These are phyloP conservation scores for Picathartes gymnocephalus DNA, from an alignment of 2,113 vertebrate species.

Conservation along the genomic window DNA sequence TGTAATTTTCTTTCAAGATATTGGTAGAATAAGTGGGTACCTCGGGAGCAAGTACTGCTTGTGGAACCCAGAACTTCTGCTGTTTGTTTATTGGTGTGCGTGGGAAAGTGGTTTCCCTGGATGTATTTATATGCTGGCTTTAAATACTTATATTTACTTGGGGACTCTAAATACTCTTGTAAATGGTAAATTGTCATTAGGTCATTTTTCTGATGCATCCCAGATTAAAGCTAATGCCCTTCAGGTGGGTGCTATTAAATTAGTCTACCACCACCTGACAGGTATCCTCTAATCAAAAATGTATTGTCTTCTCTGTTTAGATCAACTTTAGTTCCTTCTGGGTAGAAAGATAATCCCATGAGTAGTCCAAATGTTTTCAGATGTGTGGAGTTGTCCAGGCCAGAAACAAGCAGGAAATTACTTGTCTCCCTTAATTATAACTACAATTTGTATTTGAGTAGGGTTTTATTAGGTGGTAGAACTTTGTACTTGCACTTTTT, in stretches of 20 bases:
- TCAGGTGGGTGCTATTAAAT: conserved; percentile 40
- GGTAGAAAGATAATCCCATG: not conserved
- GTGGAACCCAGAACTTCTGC: not conserved
- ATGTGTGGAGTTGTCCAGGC: not conserved
- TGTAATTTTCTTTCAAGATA: conserved; percentile 34
- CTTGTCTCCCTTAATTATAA: not conserved
- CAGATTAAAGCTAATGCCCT: conserved; percentile 16
- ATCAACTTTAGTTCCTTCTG: not conserved
- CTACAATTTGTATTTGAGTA: not conserved
- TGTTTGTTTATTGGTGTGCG: not conserved
- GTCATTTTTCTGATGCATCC: not conserved
- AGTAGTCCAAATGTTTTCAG: not conserved
- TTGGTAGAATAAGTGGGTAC: not conserved
- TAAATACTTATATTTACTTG: not conserved
- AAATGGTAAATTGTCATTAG: conserved; percentile 34
- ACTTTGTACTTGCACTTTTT: not conserved
- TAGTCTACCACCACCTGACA: not conserved
- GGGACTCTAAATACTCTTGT: conserved; percentile 7
- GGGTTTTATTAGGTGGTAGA: not conserved
- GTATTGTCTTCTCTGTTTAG: not conserved
- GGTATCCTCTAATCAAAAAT: conserved; percentile 10
- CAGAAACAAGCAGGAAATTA: conserved; percentile 22
- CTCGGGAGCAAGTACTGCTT: not conserved
- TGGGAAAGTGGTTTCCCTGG: not conserved
- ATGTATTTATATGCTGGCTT: not conserved